Base-by-base conservation (phyloP, 2,888 invertebrate genomes). In the Polymixis lichenea region DNA sequence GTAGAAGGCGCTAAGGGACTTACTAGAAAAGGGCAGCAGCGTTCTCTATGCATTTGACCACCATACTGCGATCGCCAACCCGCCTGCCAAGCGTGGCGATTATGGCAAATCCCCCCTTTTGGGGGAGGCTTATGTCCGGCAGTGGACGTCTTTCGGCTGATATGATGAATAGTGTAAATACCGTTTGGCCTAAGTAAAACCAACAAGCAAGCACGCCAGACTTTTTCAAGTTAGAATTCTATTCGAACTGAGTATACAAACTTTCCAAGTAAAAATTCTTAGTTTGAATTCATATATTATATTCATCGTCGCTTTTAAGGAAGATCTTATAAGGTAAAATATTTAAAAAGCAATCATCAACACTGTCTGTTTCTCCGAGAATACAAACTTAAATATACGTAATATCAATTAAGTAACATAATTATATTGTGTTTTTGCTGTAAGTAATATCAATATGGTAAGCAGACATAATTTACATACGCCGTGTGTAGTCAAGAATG, bases 381-480 rank as follows among this genome's bases (percentile, higher is more conserved):
- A 70, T 70, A 83, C 58, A 65, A 60, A 70, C 58, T 55, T 64
- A 25, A 76, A 77, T 60, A 69, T n/a, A 69, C 70, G 38, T 55
- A 51, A 78, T 58, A 55, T 43, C 64, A 60, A 75, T 56, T 56
- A 55, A 61, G 28, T 46, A 66, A 82, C 38, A 66, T n/a, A n/a
- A n/a, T n/a, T n/a, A n/a, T 80, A 19, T 46, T 46, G 43, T 75
- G 56, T 67, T 61, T 66, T 69, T 56, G 49, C 64, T 61, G 49
- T 66, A 62, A 32, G 49, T 66, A 62, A 32, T 58, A 28, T 58
- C 28, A 15, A 28, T 49, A 84, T 56, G 53, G 32, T 68, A 73
- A 55, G 32, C 55, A 65, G n/a, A 69, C 56, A 73, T 58, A 58
- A 70, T 72, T 72, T 67, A 62, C 66, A 85, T 72, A 74, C 43